Percentiles rank a stretch among this genome's conserved stretches.
These are phyloP conservation scores for Bombylius discolor DNA, from an alignment of 2,888 invertebrate genomes.

Conservation along the genomic window DNA sequence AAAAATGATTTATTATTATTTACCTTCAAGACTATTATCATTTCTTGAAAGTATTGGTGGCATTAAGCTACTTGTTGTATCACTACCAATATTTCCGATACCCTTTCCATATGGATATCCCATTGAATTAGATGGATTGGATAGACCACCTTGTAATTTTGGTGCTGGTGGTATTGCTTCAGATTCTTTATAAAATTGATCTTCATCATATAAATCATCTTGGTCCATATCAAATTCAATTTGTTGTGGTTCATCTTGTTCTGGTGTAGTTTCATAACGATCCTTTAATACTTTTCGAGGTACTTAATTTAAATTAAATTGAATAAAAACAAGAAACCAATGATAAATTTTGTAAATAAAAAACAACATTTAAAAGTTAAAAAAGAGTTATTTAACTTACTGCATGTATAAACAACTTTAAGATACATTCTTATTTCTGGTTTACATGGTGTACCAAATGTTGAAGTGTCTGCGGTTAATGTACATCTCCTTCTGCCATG, in stretches of 20 bases:
- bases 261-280: constrained; percentile 64
- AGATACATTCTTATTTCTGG: constrained; percentile 68
- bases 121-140: constrained; percentile 20
- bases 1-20: constrained; percentile 7
- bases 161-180: constrained; percentile 44
- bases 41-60: constrained; percentile 29
- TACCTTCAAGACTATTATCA: constrained; percentile 31
- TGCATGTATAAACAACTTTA: constrained; percentile 77
- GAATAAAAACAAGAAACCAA: not conserved
- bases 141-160: constrained; percentile 33
- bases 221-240: constrained; percentile 39
- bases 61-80: constrained; percentile 25
- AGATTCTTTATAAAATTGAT: constrained; percentile 43
- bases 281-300: constrained; percentile 73
- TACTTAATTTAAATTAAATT: constrained; percentile 41
- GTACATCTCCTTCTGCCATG: constrained; percentile 72
- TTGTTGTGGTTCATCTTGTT: constrained; percentile 59
- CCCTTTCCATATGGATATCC: constrained; percentile 16
- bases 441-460: constrained; percentile 72
- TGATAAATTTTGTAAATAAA: not conserved
- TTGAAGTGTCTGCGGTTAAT: constrained; percentile 64
- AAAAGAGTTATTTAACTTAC: constrained; percentile 42
- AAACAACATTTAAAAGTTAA: not conserved
- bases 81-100: constrained; percentile 1
- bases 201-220: constrained; percentile 42